Percentiles rank a stretch among this genome's conserved stretches.
These are phyloP conservation scores for Paramormyrops hopkinsi DNA, from an alignment of 2,797 vertebrate species.

Conservation along the genomic window DNA sequence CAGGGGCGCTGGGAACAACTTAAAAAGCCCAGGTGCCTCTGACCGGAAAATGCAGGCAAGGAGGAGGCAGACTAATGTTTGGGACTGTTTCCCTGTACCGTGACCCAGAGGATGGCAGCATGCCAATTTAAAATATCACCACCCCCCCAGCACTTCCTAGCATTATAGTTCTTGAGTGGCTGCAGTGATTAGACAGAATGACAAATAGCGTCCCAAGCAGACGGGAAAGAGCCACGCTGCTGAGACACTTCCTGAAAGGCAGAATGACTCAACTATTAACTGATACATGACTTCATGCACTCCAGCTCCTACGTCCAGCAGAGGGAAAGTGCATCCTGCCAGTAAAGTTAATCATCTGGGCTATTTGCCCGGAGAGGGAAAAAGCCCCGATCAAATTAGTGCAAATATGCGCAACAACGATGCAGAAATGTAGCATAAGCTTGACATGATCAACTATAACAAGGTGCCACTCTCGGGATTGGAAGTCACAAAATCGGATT, in stretches of 20 bases:
- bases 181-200: slow-evolving; percentile 14
- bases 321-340: neutral
- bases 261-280: slow-evolving; percentile 20
- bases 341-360: slow-evolving; percentile 35
- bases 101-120: neutral
- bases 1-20: neutral
- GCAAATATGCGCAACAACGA: slow-evolving; percentile 5
- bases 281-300: slow-evolving; percentile 21
- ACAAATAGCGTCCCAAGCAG: neutral
- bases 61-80: neutral
- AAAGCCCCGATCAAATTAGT: slow-evolving; percentile 50
- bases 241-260: slow-evolving; percentile 2
- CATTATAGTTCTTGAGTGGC: slow-evolving; percentile 2
- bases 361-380: slow-evolving; percentile 54
- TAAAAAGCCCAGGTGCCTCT: neutral
- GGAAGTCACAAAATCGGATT: no score
- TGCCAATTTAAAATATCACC: neutral
- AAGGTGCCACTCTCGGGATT: neutral
- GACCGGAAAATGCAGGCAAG: neutral
- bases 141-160: neutral
- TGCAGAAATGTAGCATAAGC: neutral
- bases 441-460: neutral
- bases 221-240: neutral
- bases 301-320: neutral
- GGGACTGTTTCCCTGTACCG: neutral